A percentile compares a stretch with the other conserved stretches of the same genome.
These are phyloP conservation scores for Kobus ellipsiprymnus DNA, from an alignment of 2,113 vertebrate species.

Conservation along the genomic window DNA sequence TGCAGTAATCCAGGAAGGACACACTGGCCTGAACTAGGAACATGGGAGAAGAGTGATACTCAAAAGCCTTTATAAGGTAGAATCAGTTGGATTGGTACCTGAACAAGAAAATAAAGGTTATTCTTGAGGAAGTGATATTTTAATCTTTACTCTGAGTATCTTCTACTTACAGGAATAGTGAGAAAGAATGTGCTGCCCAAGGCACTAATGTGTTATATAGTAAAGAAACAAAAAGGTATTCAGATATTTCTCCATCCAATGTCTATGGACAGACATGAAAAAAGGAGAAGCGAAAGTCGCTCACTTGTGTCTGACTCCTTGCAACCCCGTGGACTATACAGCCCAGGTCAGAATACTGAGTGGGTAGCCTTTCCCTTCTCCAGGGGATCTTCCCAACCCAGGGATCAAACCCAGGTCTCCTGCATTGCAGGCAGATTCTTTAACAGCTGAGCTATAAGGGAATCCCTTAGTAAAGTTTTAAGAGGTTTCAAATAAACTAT, in stretches of 20 bases:
- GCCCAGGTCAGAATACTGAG: background rate
- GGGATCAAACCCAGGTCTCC: background rate
- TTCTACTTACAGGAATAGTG: background rate
- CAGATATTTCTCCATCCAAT: background rate
- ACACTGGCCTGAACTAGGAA: background rate
- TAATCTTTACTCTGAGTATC: background rate
- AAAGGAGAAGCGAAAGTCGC: background rate
- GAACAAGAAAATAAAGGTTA: background rate
- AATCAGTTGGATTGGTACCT: background rate
- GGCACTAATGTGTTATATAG: background rate
- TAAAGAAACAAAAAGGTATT: background rate
- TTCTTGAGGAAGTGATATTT: background rate
- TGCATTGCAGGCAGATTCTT: accelerated
- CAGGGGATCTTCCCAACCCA: background rate
- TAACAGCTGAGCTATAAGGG: background rate
- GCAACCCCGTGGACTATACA: background rate
- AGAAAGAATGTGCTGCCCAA: background rate
- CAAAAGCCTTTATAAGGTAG: background rate
- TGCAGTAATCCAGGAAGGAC: background rate
- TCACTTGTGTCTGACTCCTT: background rate
- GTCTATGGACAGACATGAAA: background rate
- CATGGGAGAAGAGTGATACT: background rate
- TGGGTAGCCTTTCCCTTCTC: background rate
- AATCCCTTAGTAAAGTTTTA: background rate
- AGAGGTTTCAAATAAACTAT: background rate